A percentile compares a stretch with the other conserved stretches of the same genome.
Evolutionary conservation across 1,140 invertebrate species (phyloP).

Genomic region (Dendrolimus kikuchii): DNA sequence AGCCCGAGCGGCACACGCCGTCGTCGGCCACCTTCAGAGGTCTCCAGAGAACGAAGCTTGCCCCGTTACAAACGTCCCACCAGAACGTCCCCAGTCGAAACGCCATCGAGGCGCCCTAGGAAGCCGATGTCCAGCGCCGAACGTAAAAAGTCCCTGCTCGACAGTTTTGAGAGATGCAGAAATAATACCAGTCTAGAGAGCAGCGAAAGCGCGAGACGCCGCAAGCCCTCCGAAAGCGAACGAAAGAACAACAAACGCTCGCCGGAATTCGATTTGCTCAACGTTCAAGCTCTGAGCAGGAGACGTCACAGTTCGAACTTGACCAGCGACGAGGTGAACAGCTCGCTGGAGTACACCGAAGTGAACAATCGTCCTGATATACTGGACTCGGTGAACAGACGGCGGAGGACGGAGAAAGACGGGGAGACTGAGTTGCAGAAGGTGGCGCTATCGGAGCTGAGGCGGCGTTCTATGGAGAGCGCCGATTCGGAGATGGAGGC

Average conservation of each 20-base stretch:
- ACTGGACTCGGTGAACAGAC: slow-evolving; percentile 53
- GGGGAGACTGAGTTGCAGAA: slow-evolving; percentile 51
- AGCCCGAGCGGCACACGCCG: slow-evolving; percentile 64
- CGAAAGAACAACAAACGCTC: slow-evolving; percentile 57
- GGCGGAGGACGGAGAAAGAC: slow-evolving; percentile 41
- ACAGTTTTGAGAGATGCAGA: slow-evolving; percentile 64
- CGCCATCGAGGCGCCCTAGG: slow-evolving; percentile 61
- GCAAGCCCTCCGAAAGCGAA: slow-evolving; percentile 52
- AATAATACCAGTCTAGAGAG: slow-evolving; percentile 65
- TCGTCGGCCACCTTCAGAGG: slow-evolving; percentile 45
- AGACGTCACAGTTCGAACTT: slow-evolving; percentile 57
- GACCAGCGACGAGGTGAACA: slow-evolving; percentile 60
- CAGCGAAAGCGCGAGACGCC: slow-evolving; percentile 48
- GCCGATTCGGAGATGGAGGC: slow-evolving; percentile 49
- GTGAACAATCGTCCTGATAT: slow-evolving; percentile 65
- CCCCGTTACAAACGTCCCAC: slow-evolving; percentile 53
- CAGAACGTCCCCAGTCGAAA: slow-evolving; percentile 63
- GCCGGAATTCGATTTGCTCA: slow-evolving; percentile 58
- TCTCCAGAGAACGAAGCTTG: slow-evolving; percentile 40
- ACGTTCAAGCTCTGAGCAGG: slow-evolving; percentile 53
- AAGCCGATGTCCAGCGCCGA: slow-evolving; percentile 68
- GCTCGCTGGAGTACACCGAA: slow-evolving; percentile 60
- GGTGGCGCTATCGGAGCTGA: slow-evolving; percentile 44
- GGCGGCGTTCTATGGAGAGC: slow-evolving; percentile 47
- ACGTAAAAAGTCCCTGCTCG: slow-evolving; percentile 63